Base-by-base conservation (phyloP, 1,140 invertebrate genomes). In the Drosophila parabipectinata region DNA sequence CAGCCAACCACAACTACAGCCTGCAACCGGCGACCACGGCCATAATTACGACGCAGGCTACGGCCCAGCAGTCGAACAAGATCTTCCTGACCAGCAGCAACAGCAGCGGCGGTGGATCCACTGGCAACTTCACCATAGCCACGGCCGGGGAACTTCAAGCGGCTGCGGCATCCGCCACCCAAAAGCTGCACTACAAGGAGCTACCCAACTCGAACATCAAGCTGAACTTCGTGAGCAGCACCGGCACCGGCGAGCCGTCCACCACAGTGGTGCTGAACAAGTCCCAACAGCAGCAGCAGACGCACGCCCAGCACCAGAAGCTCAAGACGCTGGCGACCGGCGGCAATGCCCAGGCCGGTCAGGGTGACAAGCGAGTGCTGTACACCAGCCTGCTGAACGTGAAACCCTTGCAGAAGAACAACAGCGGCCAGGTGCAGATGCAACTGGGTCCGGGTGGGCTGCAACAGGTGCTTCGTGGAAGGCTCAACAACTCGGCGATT, bases 1-100 rank as follows among this genome's bases (percentile, higher is more conserved):
- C 90, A 3, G 82, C 89, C 12, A 92, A 92, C 57, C 91, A 92
- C 72, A 92, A 92, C 50, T 92, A 92, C 44, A 92, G 91, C 47
- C 57, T 92, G 54, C 87, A 92, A 52, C 87, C 91, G 4, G 67
- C 89, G 10, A 76, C 90, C 4, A 72, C 90, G 32, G 89, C 90
- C 1, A 90, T 90, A 4, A 90, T 92, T 12, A 91, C 83, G 4
- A 79, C 91, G 3, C 78, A 91, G 68, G 64, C 82, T 21, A 54
- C 54, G 1, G 56, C 78, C 1, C 85, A 84, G 54, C 77, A 80
- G 51, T 83, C 79, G 48, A 92, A 91, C 71, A 92, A 92, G 69
- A 90, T 91, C 48, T 91, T 89, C 55, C 62, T 92, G 1, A 91
- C 90, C 41, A 90, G 79, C 73, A 90, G 79, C 71, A 90, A 83